A percentile compares a stretch with the other conserved stretches of the same genome.
Evolutionary conservation across 2,113 vertebrate genomes (phyloP).

Genomic region (Willisornis vidua): DNA sequence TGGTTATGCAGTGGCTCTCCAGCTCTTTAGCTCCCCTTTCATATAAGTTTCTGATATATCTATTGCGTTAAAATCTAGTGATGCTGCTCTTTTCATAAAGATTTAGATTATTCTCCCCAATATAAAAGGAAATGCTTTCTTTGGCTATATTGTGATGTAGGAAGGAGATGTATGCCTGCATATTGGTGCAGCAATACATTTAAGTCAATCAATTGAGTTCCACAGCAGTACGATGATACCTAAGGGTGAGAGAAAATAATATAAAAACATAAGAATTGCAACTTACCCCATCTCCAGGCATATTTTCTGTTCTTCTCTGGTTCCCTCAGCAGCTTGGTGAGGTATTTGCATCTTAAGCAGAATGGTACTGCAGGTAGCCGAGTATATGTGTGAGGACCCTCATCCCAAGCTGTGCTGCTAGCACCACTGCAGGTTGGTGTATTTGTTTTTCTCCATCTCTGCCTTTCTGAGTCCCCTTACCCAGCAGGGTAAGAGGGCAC

Average conservation of each 20-base stretch:
- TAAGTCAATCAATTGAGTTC: not conserved
- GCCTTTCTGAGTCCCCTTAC: not conserved
- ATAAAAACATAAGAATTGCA: not conserved
- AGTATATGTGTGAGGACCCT: not conserved
- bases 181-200: not conserved
- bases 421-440: not conserved
- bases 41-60: not conserved
- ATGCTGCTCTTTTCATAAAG: not conserved
- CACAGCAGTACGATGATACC: not conserved
- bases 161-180: not conserved
- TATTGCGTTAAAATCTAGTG: not conserved
- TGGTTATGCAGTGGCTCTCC: not conserved
- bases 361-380: not conserved
- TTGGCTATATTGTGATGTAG: not conserved
- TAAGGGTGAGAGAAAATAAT: not conserved
- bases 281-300: not conserved
- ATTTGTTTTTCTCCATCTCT: not conserved
- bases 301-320: not conserved
- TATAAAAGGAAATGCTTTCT: not conserved
- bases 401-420: not conserved
- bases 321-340: conserved; percentile 13
- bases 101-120: not conserved
- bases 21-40: not conserved
- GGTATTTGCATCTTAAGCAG: not conserved
- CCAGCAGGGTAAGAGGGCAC: not conserved